Conservation (phyloP, 2,113 vertebrate species). For the Stercorarius parasiticus region DNA sequence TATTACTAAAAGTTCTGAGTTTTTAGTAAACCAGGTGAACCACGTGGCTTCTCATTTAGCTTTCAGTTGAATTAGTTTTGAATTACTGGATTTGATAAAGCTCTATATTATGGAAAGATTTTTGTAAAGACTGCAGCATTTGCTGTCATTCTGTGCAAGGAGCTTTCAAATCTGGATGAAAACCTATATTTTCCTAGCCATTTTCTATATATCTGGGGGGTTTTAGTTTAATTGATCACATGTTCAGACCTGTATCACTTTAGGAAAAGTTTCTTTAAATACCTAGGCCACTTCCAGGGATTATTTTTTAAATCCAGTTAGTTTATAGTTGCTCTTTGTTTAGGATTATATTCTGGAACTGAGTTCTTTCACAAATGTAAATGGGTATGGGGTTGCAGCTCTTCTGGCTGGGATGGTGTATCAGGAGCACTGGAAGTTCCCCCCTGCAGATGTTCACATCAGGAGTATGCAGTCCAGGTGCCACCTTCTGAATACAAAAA, state of each 20-base stretch:
- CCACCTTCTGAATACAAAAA: neutral
- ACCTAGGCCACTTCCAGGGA: neutral
- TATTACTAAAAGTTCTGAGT: neutral
- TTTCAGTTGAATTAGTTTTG: neutral
- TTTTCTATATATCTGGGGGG: neutral
- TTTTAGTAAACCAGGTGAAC: neutral
- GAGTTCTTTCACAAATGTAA: neutral
- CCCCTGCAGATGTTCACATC: neutral
- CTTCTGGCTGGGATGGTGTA: neutral
- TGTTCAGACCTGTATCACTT: neutral
- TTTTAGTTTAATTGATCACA: neutral
- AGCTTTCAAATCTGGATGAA: neutral
- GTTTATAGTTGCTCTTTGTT: neutral
- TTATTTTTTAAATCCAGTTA: neutral
- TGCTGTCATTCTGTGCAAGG: neutral
- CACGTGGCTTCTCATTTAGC: neutral
- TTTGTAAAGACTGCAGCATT: neutral
- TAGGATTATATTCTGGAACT: neutral
- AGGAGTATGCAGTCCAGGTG: neutral
- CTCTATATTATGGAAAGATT: neutral
- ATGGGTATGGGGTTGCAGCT: neutral
- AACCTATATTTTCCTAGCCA: neutral
- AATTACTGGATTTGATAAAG: neutral
- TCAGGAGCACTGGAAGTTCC: neutral
- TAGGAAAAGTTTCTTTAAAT: neutral